Evolutionary conservation across 2,888 invertebrate genomes (phyloP).

Genomic region (Pachymerium ferrugineum): DNA sequence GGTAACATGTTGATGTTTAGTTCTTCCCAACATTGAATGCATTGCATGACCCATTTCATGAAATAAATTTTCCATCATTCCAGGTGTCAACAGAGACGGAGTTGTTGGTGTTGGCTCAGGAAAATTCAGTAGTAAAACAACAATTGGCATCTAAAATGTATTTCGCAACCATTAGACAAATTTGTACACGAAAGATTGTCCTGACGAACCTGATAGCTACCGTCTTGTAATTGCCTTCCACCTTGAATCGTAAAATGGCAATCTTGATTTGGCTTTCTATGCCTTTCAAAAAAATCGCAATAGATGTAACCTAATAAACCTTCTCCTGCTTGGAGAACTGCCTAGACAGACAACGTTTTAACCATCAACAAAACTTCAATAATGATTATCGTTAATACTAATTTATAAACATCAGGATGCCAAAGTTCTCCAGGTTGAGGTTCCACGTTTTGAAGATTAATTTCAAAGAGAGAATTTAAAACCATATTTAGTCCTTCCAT

Average conservation of each 20-base stretch:
- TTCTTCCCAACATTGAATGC: constrained; percentile 96
- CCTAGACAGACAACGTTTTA: constrained; percentile 39
- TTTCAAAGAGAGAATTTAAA: constrained; percentile 75
- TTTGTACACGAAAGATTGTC: background rate
- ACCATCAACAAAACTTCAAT: background rate
- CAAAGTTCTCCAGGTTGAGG: constrained; percentile 76
- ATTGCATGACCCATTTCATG: constrained; percentile 99
- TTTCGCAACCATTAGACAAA: background rate
- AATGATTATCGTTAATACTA: constrained; percentile 54
- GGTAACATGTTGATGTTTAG: constrained; percentile 92
- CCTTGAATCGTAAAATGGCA: constrained; percentile 98
- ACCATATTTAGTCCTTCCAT: constrained; percentile 94
- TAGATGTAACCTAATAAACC: constrained; percentile 88
- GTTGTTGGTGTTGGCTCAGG: constrained; percentile 66
- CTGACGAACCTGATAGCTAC: constrained; percentile 64
- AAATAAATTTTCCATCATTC: constrained; percentile 90
- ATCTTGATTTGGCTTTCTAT: constrained; percentile 92
- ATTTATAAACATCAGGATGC: constrained; percentile 81
- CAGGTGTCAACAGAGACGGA: constrained; percentile 73
- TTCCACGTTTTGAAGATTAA: constrained; percentile 66
- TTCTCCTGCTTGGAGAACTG: constrained; percentile 71
- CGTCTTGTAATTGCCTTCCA: constrained; percentile 70
- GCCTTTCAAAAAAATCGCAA: constrained; percentile 90
- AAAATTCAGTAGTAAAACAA: constrained; percentile 86
- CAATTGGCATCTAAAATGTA: constrained; percentile 67